Percentiles rank a stretch among this genome's conserved stretches.
Conservation (phyloP, 2,797 vertebrate genomes). For the Pseudochirops cupreus region DNA sequence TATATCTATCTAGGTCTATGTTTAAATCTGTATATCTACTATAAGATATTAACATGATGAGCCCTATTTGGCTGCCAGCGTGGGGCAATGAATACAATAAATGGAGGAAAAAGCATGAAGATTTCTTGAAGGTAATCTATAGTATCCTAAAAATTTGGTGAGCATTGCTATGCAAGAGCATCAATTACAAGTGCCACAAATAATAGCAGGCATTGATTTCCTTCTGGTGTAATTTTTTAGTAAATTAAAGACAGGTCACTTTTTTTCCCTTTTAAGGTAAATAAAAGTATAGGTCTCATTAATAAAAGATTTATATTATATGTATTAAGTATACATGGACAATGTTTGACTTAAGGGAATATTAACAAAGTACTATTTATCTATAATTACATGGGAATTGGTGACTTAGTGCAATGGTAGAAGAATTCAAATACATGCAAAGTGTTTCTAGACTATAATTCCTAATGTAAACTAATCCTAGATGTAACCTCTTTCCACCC, state of each 20-base stretch:
- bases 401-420: constrained; percentile 32
- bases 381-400: constrained; percentile 25
- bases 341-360: constrained; percentile 29
- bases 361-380: constrained; percentile 6
- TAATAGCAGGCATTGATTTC: neutral
- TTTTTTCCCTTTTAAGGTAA: neutral
- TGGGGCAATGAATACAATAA: neutral
- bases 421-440: constrained; percentile 10
- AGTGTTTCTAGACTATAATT: constrained; percentile 58
- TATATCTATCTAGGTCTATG: neutral
- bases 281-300: neutral
- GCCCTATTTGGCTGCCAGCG: neutral
- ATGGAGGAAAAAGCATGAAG: neutral
- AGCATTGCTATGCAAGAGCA: neutral
- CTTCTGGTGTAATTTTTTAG: neutral
- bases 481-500: constrained; percentile 65
- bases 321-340: neutral
- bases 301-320: neutral
- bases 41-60: neutral
- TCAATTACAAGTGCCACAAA: neutral
- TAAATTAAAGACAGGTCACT: neutral
- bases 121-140: neutral
- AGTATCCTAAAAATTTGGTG: neutral
- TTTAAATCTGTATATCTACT: neutral
- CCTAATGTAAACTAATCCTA: constrained; percentile 74